Percentiles rank a stretch among this genome's conserved stretches.
These are phyloP conservation scores for Diplodus sargus DNA, from an alignment of 2,797 vertebrate species.

Conservation along the genomic window DNA sequence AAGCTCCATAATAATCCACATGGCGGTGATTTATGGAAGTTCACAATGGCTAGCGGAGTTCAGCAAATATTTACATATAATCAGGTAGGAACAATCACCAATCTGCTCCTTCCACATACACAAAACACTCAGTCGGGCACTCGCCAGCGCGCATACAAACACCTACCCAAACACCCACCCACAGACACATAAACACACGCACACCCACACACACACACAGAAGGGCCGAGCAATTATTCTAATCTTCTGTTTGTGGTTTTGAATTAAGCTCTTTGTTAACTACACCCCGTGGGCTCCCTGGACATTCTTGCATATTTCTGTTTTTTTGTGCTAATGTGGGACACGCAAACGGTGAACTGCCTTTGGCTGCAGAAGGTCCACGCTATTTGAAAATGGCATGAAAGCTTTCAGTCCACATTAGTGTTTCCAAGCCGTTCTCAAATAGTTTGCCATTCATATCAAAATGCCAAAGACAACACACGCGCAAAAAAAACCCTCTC, in stretches of 20 bases:
- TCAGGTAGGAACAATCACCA: constrained; percentile 72
- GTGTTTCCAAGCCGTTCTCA: constrained; percentile 31
- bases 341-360: constrained; percentile 44
- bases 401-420: constrained; percentile 54
- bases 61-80: constrained; percentile 78
- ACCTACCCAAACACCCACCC: constrained; percentile 23
- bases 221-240: constrained; percentile 58
- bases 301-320: constrained; percentile 73
- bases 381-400: constrained; percentile 47
- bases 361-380: constrained; percentile 50
- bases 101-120: constrained; percentile 51
- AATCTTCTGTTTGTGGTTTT: constrained; percentile 69
- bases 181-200: not conserved
- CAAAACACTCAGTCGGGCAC: constrained; percentile 51
- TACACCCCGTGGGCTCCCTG: constrained; percentile 60
- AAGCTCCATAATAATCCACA: constrained; percentile 62
- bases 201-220: constrained; percentile 38
- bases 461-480: constrained; percentile 54
- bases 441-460: constrained; percentile 47
- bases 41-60: constrained; percentile 70
- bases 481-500: constrained; percentile 23
- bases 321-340: constrained; percentile 57
- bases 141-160: constrained; percentile 41
- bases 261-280: constrained; percentile 76
- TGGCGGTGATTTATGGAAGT: constrained; percentile 68